Evolutionary conservation across 1,140 invertebrate species (phyloP), one percentile per base, ranked within the genome.

Genomic region (Heliconius hewitsoni): DNA sequence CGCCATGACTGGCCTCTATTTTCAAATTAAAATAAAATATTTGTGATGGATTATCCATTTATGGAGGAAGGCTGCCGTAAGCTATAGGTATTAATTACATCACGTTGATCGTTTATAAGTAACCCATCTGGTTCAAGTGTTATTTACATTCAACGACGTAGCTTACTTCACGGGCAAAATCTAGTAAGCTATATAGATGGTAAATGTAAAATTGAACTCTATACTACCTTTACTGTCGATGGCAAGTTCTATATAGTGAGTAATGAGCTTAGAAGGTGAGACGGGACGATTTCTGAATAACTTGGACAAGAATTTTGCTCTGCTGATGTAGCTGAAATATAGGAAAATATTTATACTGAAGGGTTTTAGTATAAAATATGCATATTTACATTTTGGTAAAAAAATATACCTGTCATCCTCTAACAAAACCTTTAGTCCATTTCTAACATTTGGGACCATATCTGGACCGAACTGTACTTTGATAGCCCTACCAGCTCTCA

Each of bases 201-300:
- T 46, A 46, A 3, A n/a, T 55, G 13, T 18, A 18, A n/a, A 19
- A 18, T 30, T 55, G 2, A 55, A 55, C 13, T 6, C 16, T 3
- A 18, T 52, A 52, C 18, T 80, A 91, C 90, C 90, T 84, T 90
- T 86, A 19, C 73, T 90, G 23, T 91, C 86, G 4, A 91, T 90
- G 2, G 90, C 89, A 1, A 90, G 37, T 27, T 89, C 82, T 0
- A 89, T 73, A 34, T 89, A 89, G n/a, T 90, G 82, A 0, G 83
- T 71, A 39, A 90, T 85, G 3, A 90, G 82, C 16, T 87, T 82
- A 0, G 83, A 74, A 5, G 86, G 86, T 19, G 79, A 27, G 46
- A 84, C 83, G 0, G 83, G 84, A 0, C 88, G 81, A 3, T 77
- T 85, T 34, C 76, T 77, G 83, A 90, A 91, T 23, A 90, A 13